Conservation (phyloP, 53 echinoderm and acorn worm species). For the Astropecten irregularis region DNA sequence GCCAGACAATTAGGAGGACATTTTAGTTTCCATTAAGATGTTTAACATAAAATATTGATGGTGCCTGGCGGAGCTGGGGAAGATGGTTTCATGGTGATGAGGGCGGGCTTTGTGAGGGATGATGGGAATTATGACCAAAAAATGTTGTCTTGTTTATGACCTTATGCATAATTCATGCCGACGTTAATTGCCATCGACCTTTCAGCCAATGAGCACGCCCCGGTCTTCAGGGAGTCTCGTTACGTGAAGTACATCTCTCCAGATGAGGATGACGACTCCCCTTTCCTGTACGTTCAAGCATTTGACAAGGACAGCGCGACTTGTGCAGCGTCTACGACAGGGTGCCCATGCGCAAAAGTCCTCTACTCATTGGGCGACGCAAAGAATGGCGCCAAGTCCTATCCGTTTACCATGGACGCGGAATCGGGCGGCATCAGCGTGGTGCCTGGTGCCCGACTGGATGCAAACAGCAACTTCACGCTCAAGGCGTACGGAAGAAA, state of each 20-base stretch:
- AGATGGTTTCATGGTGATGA: too few relatives aligned
- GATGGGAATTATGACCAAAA: too few relatives aligned
- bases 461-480: background rate
- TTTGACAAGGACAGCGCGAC: background rate
- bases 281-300: conserved; percentile 30
- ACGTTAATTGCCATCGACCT: too few relatives aligned
- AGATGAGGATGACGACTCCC: conserved; percentile 1
- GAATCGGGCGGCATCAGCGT: conserved; percentile 6
- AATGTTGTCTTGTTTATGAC: too few relatives aligned
- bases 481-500: conserved; percentile 20
- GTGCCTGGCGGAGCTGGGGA: too few relatives aligned
- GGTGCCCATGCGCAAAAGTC: conserved; percentile 41
- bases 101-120: too few relatives aligned
- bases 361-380: conserved; percentile 29
- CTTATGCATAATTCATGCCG: too few relatives aligned
- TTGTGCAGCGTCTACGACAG: background rate
- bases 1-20: too few relatives aligned
- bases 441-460: background rate
- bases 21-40: too few relatives aligned
- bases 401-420: conserved; percentile 4
- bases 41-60: too few relatives aligned
- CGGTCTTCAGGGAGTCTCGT: background rate
- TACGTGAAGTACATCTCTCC: conserved; percentile 38
- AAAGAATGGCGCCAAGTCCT: background rate
- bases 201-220: conserved; percentile 44